phyloP scores from a whole-genome alignment of 2,113 vertebrate species.

The Nanorana parkeri region DNA sequence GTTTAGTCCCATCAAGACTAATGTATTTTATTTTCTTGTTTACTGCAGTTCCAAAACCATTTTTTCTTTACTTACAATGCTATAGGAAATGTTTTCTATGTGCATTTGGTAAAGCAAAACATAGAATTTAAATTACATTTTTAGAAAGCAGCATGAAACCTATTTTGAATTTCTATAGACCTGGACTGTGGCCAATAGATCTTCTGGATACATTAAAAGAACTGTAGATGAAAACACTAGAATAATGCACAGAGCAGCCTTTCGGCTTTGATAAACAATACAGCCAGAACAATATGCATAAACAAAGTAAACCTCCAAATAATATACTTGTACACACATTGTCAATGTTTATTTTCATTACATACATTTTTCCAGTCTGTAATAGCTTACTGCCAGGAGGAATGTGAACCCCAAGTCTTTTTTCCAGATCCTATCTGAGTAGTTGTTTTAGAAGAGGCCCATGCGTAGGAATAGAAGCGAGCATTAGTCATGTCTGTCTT shows the following conservation, averaged over 20 bases:
- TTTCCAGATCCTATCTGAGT: too few species aligned
- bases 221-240: background rate
- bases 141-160: background rate
- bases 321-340: too few species aligned
- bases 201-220: background rate
- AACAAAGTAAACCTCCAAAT: too few species aligned
- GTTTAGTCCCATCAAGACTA: too few species aligned
- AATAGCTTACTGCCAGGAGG: too few species aligned
- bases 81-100: slow-evolving; percentile 1
- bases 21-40: background rate
- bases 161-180: slow-evolving; percentile 14
- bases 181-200: background rate
- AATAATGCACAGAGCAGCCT: background rate
- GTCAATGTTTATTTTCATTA: too few species aligned
- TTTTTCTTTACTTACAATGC: background rate
- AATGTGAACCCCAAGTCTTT: too few species aligned
- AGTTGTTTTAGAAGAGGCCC: too few species aligned
- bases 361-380: too few species aligned
- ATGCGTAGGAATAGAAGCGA: too few species aligned
- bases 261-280: background rate
- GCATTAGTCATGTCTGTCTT: too few species aligned
- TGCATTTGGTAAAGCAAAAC: background rate
- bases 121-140: slow-evolving; percentile 5
- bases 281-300: too few species aligned
- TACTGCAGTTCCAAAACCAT: background rate